Evolutionary conservation across 2,797 vertebrate genomes (phyloP).

Genomic region (Sarcophilus harrisii): DNA sequence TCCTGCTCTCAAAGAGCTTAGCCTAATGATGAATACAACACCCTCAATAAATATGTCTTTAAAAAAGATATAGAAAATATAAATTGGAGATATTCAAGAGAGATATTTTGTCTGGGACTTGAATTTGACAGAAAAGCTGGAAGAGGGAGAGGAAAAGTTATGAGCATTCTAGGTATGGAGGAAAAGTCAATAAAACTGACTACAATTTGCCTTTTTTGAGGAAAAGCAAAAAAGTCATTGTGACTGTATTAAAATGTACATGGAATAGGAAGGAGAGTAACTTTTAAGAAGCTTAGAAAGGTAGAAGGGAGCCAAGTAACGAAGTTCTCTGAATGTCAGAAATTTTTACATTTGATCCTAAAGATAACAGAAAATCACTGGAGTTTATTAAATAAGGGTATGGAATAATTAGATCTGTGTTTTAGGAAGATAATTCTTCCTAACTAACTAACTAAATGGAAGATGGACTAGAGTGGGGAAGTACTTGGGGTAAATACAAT

Average conservation of each 20-base stretch:
- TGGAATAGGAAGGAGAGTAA: not conserved
- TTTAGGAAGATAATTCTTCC: too few species aligned
- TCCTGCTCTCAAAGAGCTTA: not conserved
- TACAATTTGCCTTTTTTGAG: not conserved
- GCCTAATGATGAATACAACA: not conserved
- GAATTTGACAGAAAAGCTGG: not conserved
- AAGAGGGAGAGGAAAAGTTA: not conserved
- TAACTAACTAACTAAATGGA: not conserved
- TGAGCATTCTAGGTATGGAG: not conserved
- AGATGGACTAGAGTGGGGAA: not conserved
- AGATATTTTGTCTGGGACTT: not conserved
- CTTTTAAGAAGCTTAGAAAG: not conserved
- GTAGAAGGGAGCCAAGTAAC: not conserved
- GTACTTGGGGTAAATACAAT: not conserved
- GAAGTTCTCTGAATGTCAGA: not conserved
- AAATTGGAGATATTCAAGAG: not conserved
- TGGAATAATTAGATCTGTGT: not conserved
- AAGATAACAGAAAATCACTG: not conserved
- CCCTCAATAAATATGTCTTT: not conserved
- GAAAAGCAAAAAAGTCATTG: not conserved
- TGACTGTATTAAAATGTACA: not conserved
- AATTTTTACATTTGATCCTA: not conserved
- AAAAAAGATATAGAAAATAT: not conserved
- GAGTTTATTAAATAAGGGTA: not conserved
- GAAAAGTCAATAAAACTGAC: not conserved